Conservation (phyloP, 2,797 vertebrate genomes). For the Mycteria americana region DNA sequence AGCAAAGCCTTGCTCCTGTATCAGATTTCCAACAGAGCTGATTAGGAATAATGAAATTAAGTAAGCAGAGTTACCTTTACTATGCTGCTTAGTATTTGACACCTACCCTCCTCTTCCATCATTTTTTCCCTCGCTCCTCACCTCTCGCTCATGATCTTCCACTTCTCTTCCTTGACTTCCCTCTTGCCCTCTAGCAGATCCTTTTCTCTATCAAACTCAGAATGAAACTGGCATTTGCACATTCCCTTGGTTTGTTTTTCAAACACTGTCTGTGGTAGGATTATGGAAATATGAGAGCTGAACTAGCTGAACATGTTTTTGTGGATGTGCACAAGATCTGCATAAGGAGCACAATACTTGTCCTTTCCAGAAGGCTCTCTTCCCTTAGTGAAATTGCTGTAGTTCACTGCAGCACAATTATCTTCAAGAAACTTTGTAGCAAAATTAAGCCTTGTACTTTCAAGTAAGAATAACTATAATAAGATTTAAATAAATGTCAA, state of each 20-base stretch:
- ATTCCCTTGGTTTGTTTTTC: neutral
- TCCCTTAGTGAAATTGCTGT: neutral
- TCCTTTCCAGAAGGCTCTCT: neutral
- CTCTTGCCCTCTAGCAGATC: neutral
- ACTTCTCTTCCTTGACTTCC: neutral
- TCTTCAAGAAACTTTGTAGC: neutral
- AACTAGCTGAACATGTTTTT: neutral
- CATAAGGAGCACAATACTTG: neutral
- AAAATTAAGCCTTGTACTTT: neutral
- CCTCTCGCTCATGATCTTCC: neutral
- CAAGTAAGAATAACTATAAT: neutral
- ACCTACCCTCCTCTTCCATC: neutral
- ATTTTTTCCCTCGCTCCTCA: neutral
- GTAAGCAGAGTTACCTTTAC: neutral
- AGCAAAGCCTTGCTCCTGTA: neutral
- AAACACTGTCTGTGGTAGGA: neutral
- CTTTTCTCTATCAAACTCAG: neutral
- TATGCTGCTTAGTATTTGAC: neutral
- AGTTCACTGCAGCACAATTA: neutral
- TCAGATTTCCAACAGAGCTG: neutral
- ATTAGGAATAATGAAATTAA: neutral
- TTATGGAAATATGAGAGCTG: neutral
- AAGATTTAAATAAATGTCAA: neutral
- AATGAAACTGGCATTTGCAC: neutral
- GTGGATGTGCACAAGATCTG: neutral